Evolutionary conservation across 2,797 vertebrate genomes (phyloP).

Genomic region (Erethizon dorsatum): DNA sequence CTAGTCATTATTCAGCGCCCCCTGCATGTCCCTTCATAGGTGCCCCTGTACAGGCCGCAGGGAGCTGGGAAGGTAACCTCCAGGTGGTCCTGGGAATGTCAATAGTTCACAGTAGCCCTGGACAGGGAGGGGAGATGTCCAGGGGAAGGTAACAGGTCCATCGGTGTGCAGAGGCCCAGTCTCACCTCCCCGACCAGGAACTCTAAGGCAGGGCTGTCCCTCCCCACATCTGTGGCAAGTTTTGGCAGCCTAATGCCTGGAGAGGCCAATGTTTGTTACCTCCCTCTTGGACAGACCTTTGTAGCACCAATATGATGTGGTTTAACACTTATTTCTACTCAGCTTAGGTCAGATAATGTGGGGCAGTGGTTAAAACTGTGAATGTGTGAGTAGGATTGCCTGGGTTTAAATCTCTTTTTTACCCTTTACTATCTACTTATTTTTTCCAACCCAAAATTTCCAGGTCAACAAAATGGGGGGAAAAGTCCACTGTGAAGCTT

Average conservation of each 20-base stretch:
- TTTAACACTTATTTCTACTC: background rate
- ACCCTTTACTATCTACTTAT: background rate
- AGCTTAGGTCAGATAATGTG: background rate
- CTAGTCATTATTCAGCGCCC: background rate
- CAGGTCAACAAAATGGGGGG: background rate
- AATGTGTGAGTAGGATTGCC: background rate
- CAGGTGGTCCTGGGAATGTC: background rate
- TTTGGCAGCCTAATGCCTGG: background rate
- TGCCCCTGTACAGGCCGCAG: background rate
- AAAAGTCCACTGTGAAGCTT: background rate
- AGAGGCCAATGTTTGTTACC: background rate
- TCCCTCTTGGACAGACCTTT: background rate
- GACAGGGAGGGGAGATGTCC: background rate
- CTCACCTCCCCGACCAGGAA: background rate
- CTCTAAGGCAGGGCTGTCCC: background rate
- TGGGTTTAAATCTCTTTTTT: background rate
- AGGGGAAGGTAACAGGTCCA: background rate
- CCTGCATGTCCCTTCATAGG: background rate
- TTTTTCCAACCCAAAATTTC: background rate
- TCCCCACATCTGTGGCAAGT: background rate
- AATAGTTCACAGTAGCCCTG: background rate
- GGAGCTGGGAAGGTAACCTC: background rate
- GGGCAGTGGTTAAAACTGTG: background rate
- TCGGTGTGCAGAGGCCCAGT: background rate
- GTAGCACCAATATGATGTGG: background rate